Percentiles rank a stretch among this genome's conserved stretches.
Conservation (phyloP, 2,888 invertebrate species). For the Carterocephalus palaemon region DNA sequence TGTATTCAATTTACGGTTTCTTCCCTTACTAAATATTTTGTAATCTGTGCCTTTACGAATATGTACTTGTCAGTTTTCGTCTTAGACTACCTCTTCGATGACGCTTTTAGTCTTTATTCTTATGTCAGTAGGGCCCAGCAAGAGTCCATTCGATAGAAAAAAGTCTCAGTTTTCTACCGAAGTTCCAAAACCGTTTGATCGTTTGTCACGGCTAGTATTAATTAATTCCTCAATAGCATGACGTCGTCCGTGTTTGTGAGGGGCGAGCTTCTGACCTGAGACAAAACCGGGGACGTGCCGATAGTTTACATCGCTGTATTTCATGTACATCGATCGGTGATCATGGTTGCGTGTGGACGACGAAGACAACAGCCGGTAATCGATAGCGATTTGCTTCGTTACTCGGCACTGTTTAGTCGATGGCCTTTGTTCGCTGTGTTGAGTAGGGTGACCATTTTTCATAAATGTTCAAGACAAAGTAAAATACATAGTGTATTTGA, state of each 20-base stretch:
- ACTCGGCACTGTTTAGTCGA: slow-evolving; percentile 39
- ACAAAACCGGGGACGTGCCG: slow-evolving; percentile 7
- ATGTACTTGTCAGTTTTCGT: too few relatives aligned
- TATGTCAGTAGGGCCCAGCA: too few relatives aligned
- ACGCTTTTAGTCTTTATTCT: too few relatives aligned
- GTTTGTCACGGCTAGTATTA: slow-evolving; percentile 19
- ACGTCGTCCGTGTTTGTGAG: slow-evolving; percentile 39
- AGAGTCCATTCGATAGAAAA: too few relatives aligned
- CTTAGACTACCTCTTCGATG: too few relatives aligned
- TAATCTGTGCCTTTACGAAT: too few relatives aligned
- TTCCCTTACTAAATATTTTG: too few relatives aligned
- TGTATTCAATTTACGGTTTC: too few relatives aligned
- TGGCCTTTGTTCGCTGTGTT: slow-evolving; percentile 26
- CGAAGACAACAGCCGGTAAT: slow-evolving; percentile 26
- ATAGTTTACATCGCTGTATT: slow-evolving; percentile 19
- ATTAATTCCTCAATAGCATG: slow-evolving; percentile 20
- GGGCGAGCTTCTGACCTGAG: slow-evolving; percentile 43
- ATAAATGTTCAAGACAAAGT: too few relatives aligned
- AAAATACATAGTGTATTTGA: too few relatives aligned
- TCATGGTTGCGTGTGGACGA: slow-evolving; percentile 16
- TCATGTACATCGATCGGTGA: slow-evolving; percentile 26
- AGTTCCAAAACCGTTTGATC: background rate
- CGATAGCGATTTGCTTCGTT: slow-evolving; percentile 31
- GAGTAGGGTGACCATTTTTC: slow-evolving; percentile 9
- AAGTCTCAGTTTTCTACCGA: background rate